Percentiles rank a stretch among this genome's conserved stretches.
Evolutionary conservation across 2,113 vertebrate species (phyloP).

Genomic region (Passerina amoena): DNA sequence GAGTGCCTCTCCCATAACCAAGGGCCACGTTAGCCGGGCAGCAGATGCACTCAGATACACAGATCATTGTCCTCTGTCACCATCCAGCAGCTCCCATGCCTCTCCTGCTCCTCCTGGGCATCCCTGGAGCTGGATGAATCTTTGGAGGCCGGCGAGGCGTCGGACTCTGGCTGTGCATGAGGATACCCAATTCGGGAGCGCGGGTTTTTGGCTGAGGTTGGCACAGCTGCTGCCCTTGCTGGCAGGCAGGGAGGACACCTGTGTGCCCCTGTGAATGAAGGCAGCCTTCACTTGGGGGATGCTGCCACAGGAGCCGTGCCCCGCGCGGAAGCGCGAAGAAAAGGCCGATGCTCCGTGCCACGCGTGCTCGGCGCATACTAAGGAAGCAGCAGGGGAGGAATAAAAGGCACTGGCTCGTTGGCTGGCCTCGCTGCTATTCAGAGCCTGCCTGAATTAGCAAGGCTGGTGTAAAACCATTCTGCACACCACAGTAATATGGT

Average conservation of each 20-base stretch:
- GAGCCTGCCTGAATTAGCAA: neutral
- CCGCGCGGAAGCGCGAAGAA: neutral
- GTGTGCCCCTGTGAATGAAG: neutral
- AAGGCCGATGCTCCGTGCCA: neutral
- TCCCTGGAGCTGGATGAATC: neutral
- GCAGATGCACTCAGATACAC: accelerated
- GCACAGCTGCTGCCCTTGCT: neutral
- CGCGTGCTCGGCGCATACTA: neutral
- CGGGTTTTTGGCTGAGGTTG: accelerated
- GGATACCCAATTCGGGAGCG: accelerated
- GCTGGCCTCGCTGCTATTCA: neutral
- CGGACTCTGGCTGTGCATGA: accelerated
- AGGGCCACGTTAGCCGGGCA: neutral
- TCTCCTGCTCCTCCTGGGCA: neutral
- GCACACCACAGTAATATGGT: neutral
- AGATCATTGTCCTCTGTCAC: too few relatives aligned
- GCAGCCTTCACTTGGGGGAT: neutral
- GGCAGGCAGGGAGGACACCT: slow-evolving; percentile 7
- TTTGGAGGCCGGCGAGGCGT: accelerated
- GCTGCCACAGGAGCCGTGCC: neutral
- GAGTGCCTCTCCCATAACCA: neutral
- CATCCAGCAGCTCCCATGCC: neutral
- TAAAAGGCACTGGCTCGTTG: neutral
- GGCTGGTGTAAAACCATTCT: neutral
- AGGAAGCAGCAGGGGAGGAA: neutral